Evolutionary conservation across 2,888 invertebrate genomes (phyloP).

Genomic region (Bombyx huttoni): DNA sequence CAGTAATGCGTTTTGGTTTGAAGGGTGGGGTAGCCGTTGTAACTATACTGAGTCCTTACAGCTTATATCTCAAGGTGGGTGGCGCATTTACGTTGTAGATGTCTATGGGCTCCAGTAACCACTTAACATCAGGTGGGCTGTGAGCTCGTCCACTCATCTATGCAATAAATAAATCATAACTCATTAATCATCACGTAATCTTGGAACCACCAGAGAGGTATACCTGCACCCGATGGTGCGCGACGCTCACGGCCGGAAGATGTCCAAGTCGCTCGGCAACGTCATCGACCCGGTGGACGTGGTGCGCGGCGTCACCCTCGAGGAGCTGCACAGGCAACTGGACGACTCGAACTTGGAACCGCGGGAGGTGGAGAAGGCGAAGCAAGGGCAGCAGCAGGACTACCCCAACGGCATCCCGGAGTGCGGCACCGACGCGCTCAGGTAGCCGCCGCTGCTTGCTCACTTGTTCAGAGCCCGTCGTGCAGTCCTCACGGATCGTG

Average conservation of each 20-base stretch:
- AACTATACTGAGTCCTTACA: too few species aligned
- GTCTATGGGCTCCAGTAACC: too few species aligned
- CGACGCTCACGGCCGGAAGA: slow-evolving; percentile 98
- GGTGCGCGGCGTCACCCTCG: slow-evolving; percentile 86
- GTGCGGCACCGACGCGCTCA: slow-evolving; percentile 94
- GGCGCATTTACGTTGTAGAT: too few species aligned
- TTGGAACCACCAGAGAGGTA: slow-evolving; percentile 74
- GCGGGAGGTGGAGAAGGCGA: slow-evolving; percentile 83
- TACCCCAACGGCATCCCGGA: slow-evolving; percentile 96
- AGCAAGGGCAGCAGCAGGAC: slow-evolving; percentile 80
- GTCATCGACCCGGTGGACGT: slow-evolving; percentile 98
- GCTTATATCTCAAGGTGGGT: too few species aligned
- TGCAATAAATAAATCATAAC: too few species aligned
- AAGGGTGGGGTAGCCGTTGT: too few species aligned
- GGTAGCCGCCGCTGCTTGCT: slow-evolving; percentile 66
- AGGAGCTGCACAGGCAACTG: slow-evolving; percentile 83
- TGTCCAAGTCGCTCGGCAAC: slow-evolving; percentile 99
- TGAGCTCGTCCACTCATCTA: too few species aligned
- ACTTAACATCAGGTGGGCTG: too few species aligned
- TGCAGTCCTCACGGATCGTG: too few species aligned
- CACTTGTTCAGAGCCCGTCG: too few species aligned
- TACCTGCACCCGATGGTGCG: slow-evolving; percentile 97
- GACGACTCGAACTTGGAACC: slow-evolving; percentile 87
- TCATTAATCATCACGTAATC: neutral
- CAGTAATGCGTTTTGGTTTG: too few species aligned